Evolutionary conservation across 2,888 invertebrate species (phyloP), one percentile per base, ranked within the genome.

Genomic region (Acanthococcus lagerstroemiae): DNA sequence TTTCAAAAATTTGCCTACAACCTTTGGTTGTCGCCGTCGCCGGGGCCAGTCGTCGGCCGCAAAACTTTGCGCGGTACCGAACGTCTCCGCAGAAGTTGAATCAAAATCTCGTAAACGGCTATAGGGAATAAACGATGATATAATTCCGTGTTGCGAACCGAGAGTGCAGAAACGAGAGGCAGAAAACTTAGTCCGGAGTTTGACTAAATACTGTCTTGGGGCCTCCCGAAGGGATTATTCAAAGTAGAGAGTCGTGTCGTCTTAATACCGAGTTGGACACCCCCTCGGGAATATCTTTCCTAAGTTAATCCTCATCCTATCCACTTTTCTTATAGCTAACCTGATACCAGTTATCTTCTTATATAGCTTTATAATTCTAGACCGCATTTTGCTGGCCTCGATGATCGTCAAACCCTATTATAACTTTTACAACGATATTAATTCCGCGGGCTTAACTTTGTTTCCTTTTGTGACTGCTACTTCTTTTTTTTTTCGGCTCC

Each of bases 111-210:
- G 61, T 61, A 65, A 65, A 65, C 46, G 65, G 65, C 65, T 65
- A 65, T 55, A 65, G 65, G 65, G 65, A 65, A 65, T 65, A 65
- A 65, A 65, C 65, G 65, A 65, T 56, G 65, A 65, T 55, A 65
- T 65, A 55, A 65, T 65, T 65, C 50, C 46, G 27, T 50, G 61
- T 61, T 50, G 61, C 61, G 50, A 48, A 48, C 52, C 48, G 46
- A 48, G 26, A 50, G 50, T 61, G 48, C 25, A 27, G 48, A 61
- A 61, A 58, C 57, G 57, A 58, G 46, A 58, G 57, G 57, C 57
- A 58, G 57, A 58, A 58, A 58, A 61, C 61, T 61, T 61, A 50
- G 50, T 48, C 48, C 22, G 19, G 61, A 61, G 61, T 65, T 65
- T 65, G 65, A 65, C 65, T 65, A 65, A 65, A 65, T 65, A 65